Conservation (phyloP, 1,140 invertebrate genomes). For the Augochlora pura region DNA sequence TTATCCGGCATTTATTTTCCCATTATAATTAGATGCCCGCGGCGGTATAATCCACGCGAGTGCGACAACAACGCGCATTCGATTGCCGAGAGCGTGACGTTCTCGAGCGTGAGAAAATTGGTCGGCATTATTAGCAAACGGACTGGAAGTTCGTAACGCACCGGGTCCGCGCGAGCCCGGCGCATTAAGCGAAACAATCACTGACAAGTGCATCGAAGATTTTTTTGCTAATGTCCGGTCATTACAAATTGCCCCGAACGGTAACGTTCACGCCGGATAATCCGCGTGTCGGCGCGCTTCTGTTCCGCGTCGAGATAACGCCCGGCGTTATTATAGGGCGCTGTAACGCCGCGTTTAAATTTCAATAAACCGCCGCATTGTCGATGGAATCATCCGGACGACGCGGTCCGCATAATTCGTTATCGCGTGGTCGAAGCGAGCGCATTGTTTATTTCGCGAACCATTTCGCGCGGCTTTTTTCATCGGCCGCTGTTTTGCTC, state of each 20-base stretch:
- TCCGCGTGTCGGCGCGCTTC: not conserved
- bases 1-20: no score
- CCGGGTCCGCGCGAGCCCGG: not conserved
- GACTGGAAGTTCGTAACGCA: not conserved
- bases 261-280: not conserved
- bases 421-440: not conserved
- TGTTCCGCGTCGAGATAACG: not conserved
- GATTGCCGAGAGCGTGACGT: not conserved
- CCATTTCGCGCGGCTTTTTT: not conserved
- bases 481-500: not conserved
- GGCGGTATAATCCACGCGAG: not conserved
- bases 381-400: not conserved
- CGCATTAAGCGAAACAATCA: not conserved
- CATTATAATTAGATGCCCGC: not conserved
- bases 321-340: not conserved
- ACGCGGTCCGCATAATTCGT: not conserved
- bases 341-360: not conserved
- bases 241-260: not conserved
- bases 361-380: not conserved
- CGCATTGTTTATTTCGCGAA: no score
- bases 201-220: not conserved
- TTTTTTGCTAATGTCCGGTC: not conserved
- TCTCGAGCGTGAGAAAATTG: not conserved
- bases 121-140: not conserved
- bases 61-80: not conserved